Conservation (phyloP, 2,113 vertebrate genomes). For the Boulengeromyrus knoepffleri region DNA sequence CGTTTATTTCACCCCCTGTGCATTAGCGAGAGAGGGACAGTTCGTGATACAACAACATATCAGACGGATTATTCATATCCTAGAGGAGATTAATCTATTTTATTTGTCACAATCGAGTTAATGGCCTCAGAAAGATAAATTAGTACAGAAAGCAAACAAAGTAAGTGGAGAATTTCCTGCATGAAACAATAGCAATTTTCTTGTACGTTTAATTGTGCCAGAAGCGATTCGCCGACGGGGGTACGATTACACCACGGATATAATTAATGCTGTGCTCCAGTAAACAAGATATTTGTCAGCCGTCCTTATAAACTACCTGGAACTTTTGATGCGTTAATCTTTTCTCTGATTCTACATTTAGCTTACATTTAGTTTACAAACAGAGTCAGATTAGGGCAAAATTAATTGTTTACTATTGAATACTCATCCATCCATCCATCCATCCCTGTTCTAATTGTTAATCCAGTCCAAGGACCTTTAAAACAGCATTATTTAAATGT, state of each 20-base stretch:
- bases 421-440: not conserved
- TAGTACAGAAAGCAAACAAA: slow-evolving; percentile 8
- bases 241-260: not conserved
- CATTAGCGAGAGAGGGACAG: slow-evolving; percentile 1
- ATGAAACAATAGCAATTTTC: slow-evolving; percentile 1
- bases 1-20: not conserved
- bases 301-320: not conserved
- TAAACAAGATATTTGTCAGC: not conserved
- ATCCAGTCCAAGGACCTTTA: not conserved
- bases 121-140: slow-evolving; percentile 8
- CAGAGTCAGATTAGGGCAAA: not conserved
- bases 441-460: not conserved
- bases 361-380: not conserved
- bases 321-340: not conserved
- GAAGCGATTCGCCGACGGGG: not conserved
- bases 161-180: slow-evolving; percentile 4
- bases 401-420: not conserved
- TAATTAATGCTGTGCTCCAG: not conserved
- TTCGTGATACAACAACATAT: not conserved
- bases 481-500: not conserved
- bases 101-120: slow-evolving; percentile 10
- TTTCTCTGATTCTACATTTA: not conserved
- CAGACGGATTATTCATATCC: slow-evolving; percentile 6
- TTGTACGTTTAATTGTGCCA: not conserved
- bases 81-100: slow-evolving; percentile 11